Conservation (phyloP, 2,113 vertebrate species). For the Gavialis gangeticus region DNA sequence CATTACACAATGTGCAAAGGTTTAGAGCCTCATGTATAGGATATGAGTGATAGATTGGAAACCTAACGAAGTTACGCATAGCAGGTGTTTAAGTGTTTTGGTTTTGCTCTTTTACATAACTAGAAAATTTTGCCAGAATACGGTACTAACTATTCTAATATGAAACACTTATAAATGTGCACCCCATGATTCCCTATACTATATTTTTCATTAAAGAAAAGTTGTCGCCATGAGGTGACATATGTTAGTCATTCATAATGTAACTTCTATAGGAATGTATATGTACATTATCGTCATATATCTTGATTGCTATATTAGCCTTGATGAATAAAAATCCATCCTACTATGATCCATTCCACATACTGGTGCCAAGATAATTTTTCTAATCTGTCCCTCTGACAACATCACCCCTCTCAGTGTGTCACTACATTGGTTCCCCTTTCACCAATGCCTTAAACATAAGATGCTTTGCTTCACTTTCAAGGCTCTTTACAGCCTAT, state of each 20-base stretch:
- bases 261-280: not conserved
- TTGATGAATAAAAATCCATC: not conserved
- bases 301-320: constrained; percentile 2
- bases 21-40: not conserved
- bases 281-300: not conserved
- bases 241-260: not conserved
- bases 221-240: not conserved
- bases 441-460: constrained; percentile 12
- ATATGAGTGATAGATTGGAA: not conserved
- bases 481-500: constrained; percentile 42
- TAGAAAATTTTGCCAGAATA: not conserved
- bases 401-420: not conserved
- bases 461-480: constrained; percentile 62
- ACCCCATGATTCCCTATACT: not conserved
- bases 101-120: constrained; percentile 2
- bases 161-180: not conserved
- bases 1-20: not conserved
- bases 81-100: not conserved
- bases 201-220: not conserved
- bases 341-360: not conserved
- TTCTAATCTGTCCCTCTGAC: not conserved
- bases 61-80: not conserved
- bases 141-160: not conserved
- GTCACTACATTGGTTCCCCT: too few relatives aligned
- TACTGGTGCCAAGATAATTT: constrained; percentile 11